Conservation (phyloP, 2,888 invertebrate species). For the Clanis bilineata region DNA sequence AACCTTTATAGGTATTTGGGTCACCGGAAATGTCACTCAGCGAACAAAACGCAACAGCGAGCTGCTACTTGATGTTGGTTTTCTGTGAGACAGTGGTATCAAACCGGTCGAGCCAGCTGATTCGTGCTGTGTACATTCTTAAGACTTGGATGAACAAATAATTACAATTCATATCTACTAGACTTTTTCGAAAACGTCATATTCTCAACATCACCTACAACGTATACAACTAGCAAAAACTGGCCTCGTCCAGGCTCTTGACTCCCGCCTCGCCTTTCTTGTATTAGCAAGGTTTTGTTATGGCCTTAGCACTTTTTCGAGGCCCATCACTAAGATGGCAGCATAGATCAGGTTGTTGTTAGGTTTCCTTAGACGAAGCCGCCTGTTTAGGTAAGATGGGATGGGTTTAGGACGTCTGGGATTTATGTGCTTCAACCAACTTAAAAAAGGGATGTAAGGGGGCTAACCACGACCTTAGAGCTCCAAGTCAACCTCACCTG, state of each 20-base stretch:
- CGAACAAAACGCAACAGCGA: too few relatives aligned
- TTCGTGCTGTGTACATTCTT: too few relatives aligned
- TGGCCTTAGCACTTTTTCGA: slow-evolving; percentile 21
- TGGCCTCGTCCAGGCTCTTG: slow-evolving; percentile 42
- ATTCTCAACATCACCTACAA: neutral
- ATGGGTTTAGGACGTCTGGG: neutral
- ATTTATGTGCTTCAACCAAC: neutral
- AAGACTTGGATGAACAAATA: too few relatives aligned
- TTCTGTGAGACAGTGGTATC: too few relatives aligned
- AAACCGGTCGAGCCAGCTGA: too few relatives aligned
- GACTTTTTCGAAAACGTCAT: neutral
- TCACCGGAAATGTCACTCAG: too few relatives aligned
- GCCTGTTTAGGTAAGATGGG: neutral
- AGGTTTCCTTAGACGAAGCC: neutral
- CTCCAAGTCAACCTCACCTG: too few relatives aligned
- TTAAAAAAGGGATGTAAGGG: too few relatives aligned
- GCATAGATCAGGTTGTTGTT: slow-evolving; percentile 6
- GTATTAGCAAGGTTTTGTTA: slow-evolving; percentile 19
- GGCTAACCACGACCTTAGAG: too few relatives aligned
- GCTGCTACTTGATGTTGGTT: too few relatives aligned
- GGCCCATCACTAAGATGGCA: slow-evolving; percentile 15
- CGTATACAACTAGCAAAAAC: slow-evolving; percentile 48
- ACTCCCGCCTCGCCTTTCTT: slow-evolving; percentile 31
- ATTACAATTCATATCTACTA: neutral
- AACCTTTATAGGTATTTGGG: too few relatives aligned